These are phyloP conservation scores for Phylloscopus collybita DNA, from an alignment of 2,797 vertebrate genomes.

Conservation along the genomic window DNA sequence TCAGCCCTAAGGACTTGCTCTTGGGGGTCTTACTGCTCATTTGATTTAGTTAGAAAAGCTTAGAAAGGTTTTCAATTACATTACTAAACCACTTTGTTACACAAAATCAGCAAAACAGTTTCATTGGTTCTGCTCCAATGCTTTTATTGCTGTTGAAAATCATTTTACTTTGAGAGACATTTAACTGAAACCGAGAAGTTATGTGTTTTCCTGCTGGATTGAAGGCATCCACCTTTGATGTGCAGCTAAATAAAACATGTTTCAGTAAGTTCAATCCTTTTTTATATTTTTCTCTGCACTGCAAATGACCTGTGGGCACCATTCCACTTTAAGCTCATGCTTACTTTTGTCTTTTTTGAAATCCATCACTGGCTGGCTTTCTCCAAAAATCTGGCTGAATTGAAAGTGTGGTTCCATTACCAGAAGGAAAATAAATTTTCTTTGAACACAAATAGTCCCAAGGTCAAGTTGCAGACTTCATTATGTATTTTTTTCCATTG, in stretches of 20 bases:
- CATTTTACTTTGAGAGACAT: background rate
- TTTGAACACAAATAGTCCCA: background rate
- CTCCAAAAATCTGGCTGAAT: background rate
- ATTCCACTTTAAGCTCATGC: background rate
- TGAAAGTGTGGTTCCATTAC: background rate
- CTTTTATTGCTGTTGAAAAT: conserved; percentile 12
- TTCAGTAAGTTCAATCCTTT: background rate
- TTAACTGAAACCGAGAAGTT: conserved; percentile 5
- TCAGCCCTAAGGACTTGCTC: background rate
- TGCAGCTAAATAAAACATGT: background rate
- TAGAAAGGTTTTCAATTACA: background rate
- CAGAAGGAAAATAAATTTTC: background rate
- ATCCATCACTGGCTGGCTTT: background rate
- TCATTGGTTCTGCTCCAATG: background rate
- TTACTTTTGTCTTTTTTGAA: background rate
- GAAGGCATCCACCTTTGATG: background rate
- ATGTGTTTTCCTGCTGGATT: background rate
- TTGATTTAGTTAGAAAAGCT: background rate
- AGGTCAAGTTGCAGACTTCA: background rate
- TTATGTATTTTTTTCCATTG: background rate
- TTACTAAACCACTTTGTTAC: background rate
- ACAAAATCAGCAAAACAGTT: background rate
- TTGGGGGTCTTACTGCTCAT: background rate
- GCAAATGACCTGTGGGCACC: background rate
- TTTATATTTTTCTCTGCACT: background rate